These are phyloP conservation scores for Lasioglossum malachurum DNA, from an alignment of 2,888 invertebrate species.

Conservation along the genomic window DNA sequence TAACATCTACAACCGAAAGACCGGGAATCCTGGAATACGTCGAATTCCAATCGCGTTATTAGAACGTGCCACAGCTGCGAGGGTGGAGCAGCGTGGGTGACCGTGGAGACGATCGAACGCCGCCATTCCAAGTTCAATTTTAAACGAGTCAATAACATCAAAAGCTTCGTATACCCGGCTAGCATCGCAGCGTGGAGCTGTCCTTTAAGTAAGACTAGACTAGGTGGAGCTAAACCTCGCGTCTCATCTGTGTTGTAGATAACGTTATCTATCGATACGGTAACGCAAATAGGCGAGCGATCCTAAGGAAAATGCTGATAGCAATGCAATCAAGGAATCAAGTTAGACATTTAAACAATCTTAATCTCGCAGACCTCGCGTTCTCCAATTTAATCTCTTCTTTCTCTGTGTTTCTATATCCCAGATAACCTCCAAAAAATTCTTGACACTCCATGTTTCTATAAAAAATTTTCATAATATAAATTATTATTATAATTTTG, in stretches of 20 bases:
- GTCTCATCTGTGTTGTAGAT: background rate
- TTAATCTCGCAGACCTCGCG: background rate
- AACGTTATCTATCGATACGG: background rate
- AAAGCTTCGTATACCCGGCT: constrained; percentile 82
- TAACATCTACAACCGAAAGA: constrained; percentile 73
- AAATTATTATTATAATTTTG: too few relatives aligned
- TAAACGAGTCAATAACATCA: constrained; percentile 82
- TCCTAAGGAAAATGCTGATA: background rate
- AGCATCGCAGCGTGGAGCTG: constrained; percentile 69
- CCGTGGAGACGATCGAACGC: constrained; percentile 39
- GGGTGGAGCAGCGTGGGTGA: background rate
- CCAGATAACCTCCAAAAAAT: background rate
- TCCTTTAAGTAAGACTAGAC: constrained; percentile 1
- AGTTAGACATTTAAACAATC: background rate
- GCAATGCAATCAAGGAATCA: background rate
- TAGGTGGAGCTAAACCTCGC: constrained; percentile 24
- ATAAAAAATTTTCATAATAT: background rate
- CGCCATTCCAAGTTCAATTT: constrained; percentile 71
- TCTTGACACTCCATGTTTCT: background rate
- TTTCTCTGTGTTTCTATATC: background rate
- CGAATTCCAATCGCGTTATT: constrained; percentile 61
- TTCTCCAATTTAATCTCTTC: background rate
- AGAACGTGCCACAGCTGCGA: constrained; percentile 50
- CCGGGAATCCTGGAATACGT: constrained; percentile 42
- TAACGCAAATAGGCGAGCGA: background rate